Evolutionary conservation across 2,113 vertebrate genomes (phyloP), one percentile per base, ranked within the genome.

Genomic region (Phoxinus phoxinus): DNA sequence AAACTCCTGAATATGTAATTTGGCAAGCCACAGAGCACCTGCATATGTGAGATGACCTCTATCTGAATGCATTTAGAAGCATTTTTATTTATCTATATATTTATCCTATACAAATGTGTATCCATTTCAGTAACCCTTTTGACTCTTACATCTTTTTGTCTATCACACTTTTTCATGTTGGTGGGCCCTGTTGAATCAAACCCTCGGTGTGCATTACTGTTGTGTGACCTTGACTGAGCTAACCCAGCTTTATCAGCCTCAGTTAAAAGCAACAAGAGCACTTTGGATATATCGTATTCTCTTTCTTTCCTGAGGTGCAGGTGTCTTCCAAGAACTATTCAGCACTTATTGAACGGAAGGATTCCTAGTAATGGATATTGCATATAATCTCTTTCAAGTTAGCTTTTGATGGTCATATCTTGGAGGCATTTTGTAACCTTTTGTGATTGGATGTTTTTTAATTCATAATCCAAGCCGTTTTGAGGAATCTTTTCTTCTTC

Each of bases 201-300:
- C 67, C 35, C 21, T 37, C 4, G 19, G 67, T 71, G 35, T 41
- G 6, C 32, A 75, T 48, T 32, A 17, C 35, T 35, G 44, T 25
- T 67, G 30, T 48, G 61, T 81, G 61, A 81, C 59, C 79, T 67
- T 81, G 79, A 65, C n/a, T 19, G 35, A 69, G 17, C 44, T 61
- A 23, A 23, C 23, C 35, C 30, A 30, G 21, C 61, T 35, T 67
- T 25, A 27, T 51, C 46, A 32, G 11, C 21, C 32, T 73, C 61
- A 51, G 80, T 75, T 75, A 75, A 75, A 75, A 79, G 76, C 21
- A 79, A 59, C 44, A 59, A 25, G 80, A 48, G 59, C 32, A 69
- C 37, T 79, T 27, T 63, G 61, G 17, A 13, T 25, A 73, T 73
- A 59, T 79, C 78, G 3, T 19, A 27, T 77, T n/a, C 19, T 61